Base-by-base conservation (phyloP, 2,113 vertebrate species). In the Sardina pilchardus region DNA sequence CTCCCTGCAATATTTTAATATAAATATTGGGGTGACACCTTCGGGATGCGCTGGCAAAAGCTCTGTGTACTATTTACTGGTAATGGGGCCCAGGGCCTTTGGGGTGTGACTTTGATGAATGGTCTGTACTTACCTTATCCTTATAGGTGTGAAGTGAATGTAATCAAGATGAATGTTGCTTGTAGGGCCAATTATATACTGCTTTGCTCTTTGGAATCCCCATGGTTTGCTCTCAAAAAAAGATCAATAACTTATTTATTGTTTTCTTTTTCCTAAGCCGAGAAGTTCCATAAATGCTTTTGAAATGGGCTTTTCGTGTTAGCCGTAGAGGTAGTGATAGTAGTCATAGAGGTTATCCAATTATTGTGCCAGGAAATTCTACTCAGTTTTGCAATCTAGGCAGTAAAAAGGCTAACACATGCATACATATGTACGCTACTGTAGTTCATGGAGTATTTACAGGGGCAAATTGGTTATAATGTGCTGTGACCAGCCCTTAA, bases 161-260 rank as follows among this genome's bases (percentile, higher is more conserved):
- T 93, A 94, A 95, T 94, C 93, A 93, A 93, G 93, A 94, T 90
- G 88, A 94, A 94, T 95, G 92, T 81, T 88, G 84, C 90, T 92
- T 87, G 92, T 85, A 63, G 88, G 87, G 30, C 88, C 91, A 90
- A 92, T 95, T 92, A 92, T 91, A 89, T 89, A 86, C 78, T 42
- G 86, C 88, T 91, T 85, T 85, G 86, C 88, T 91, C 86, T 85
- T 90, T 90, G 86, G 84, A 85, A 90, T 87, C 89, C 90, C 89
- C 86, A 86, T 91, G 88, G 90, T 92, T 92, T 87, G 88, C 84
- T 84, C 67, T 88, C 63, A 83, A 88, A 91, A 91, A 89, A 83
- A 56, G 89, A 95, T 95, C 94, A 90, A 94, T 95, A 94, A 85
- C 89, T 93, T 91, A 92, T 94, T 93, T 92, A 92, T 92, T 90